Conservation (phyloP, 35 echinoderm and acorn worm species). For the Holothuria glaberrima region DNA sequence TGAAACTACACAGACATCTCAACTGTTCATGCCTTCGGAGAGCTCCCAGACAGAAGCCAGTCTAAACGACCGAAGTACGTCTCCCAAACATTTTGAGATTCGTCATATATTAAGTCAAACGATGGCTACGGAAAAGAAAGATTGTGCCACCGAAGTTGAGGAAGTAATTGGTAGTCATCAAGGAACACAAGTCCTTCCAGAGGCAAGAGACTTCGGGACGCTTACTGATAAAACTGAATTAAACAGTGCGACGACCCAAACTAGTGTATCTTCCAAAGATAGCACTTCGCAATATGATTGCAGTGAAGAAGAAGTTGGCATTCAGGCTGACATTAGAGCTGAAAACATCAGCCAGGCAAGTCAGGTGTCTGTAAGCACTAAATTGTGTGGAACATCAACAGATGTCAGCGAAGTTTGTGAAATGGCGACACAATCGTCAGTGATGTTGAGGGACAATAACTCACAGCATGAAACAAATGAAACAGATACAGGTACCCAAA, state of each 20-base stretch:
- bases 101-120: constrained; percentile 16
- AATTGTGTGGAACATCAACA: background rate
- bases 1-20: constrained; percentile 1
- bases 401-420: background rate
- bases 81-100: background rate
- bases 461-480: constrained; percentile 22
- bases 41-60: constrained; percentile 10
- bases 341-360: background rate
- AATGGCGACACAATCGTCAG: background rate
- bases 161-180: background rate
- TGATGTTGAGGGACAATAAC: background rate
- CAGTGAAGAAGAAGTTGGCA: too few relatives aligned
- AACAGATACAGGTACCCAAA: background rate
- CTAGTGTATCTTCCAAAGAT: too few relatives aligned
- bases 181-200: too few relatives aligned
- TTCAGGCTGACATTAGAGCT: background rate
- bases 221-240: too few relatives aligned
- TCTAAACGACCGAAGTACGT: constrained; percentile 25
- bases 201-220: too few relatives aligned
- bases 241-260: too few relatives aligned
- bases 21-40: background rate
- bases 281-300: too few relatives aligned
- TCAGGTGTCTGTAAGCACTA: background rate
- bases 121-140: background rate
- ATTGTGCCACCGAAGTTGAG: constrained; percentile 17